Evolutionary conservation across 2,113 vertebrate species (phyloP).

Genomic region (Zingel zingel): DNA sequence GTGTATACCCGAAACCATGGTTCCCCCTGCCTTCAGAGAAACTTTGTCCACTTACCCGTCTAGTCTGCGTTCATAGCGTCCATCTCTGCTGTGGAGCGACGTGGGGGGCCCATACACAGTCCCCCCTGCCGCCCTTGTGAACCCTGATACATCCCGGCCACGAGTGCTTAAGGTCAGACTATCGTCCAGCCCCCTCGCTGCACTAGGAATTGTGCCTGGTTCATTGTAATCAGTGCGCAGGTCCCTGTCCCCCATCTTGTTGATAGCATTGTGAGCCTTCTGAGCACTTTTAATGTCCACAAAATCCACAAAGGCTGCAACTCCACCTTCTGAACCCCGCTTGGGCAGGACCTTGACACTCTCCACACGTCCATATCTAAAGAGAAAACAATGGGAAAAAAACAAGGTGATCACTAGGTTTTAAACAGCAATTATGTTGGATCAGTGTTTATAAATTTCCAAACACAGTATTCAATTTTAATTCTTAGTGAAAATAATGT

Average conservation of each 20-base stretch:
- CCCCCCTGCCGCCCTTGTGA: slow-evolving; percentile 98
- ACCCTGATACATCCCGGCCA: slow-evolving; percentile 99
- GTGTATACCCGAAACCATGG: slow-evolving; percentile 79
- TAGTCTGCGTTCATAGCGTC: slow-evolving; percentile 98
- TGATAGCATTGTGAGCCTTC: slow-evolving; percentile 99
- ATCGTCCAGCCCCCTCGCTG: slow-evolving; percentile 98
- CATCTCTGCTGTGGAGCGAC: slow-evolving; percentile 99
- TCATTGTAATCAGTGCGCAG: slow-evolving; percentile 99
- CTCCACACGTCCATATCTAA: slow-evolving; percentile 98
- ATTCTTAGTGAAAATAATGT: not conserved
- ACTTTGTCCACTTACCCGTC: slow-evolving; percentile 88
- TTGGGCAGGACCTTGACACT: slow-evolving; percentile 99
- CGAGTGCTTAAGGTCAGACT: slow-evolving; percentile 93
- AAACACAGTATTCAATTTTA: slow-evolving; percentile 1
- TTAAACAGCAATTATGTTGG: not conserved
- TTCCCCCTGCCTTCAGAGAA: slow-evolving; percentile 84
- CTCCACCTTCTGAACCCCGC: slow-evolving; percentile 97
- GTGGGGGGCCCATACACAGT: slow-evolving; percentile 94
- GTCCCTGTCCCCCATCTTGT: slow-evolving; percentile 99
- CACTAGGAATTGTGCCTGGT: slow-evolving; percentile 98
- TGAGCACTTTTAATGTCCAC: slow-evolving; percentile 99
- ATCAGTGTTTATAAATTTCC: not conserved
- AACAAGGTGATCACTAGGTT: slow-evolving; percentile 26
- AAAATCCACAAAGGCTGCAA: slow-evolving; percentile 99
- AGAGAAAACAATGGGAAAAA: slow-evolving; percentile 52